A percentile compares a stretch with the other conserved stretches of the same genome.
Evolutionary conservation across 2,113 vertebrate species (phyloP).

Genomic region (Nanorana parkeri): DNA sequence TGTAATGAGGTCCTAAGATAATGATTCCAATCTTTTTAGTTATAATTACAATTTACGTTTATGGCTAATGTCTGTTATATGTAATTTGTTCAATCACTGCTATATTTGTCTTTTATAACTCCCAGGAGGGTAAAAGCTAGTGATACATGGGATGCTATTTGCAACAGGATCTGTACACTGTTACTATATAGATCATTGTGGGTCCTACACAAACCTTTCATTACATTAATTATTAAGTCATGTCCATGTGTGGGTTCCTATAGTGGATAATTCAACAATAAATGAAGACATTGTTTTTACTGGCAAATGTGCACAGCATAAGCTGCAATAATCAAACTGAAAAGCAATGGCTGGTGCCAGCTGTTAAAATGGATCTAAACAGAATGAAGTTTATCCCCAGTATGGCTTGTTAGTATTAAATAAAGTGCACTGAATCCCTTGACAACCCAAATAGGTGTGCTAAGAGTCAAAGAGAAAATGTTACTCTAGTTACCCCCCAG

Average conservation of each 20-base stretch:
- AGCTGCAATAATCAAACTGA: not conserved
- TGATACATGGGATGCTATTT: not conserved
- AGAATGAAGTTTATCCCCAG: too few species aligned
- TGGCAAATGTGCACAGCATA: conserved; percentile 4
- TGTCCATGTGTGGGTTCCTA: too few species aligned
- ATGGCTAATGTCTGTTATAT: not conserved
- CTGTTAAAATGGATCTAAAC: not conserved
- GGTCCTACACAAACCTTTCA: too few species aligned
- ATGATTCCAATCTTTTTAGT: not conserved
- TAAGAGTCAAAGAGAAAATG: too few species aligned
- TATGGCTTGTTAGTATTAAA: too few species aligned
- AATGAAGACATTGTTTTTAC: not conserved
- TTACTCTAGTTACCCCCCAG: too few species aligned
- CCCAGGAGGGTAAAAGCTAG: not conserved
- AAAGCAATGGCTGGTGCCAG: conserved; percentile 3
- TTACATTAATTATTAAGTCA: too few species aligned
- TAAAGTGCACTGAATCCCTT: too few species aligned
- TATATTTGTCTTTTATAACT: not conserved
- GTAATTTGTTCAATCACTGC: not conserved
- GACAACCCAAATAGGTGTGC: too few species aligned
- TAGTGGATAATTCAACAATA: too few species aligned
- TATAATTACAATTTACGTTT: not conserved
- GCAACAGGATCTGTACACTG: too few species aligned
- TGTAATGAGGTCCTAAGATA: not conserved
- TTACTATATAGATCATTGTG: too few species aligned